Base-by-base conservation (phyloP, 2,797 vertebrate genomes). In the Pitangus sulphuratus region DNA sequence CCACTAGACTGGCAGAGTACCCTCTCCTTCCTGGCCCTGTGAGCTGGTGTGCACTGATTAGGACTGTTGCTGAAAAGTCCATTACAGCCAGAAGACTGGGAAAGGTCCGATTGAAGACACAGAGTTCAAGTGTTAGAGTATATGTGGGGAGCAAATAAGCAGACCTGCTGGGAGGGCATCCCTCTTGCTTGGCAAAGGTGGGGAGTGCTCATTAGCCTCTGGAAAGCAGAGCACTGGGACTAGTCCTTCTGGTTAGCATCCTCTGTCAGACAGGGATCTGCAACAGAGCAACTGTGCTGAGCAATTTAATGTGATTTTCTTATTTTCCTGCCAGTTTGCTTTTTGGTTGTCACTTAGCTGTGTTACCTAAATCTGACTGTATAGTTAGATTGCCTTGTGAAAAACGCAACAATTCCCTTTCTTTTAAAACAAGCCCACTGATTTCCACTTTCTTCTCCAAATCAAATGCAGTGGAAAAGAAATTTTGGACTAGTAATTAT, bases 131-230 rank as follows among this genome's bases (percentile, higher is more conserved):
- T 30, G 11, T 50, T 37, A 14, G 13, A 39, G 8, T 13, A 7
- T 6, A 8, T 0, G 9, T 1, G 28, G 28, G 51, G 31, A 83
- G 6, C 0, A 1, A 37, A 11, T 1, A 37, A 24, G 22, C 26
- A 42, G 25, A 24, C 35, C 30, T 53, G 17, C 33, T 69, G 66
- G 39, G 37, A 51, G 26, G 26, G 21, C 12, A 12, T 40, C 3
- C 16, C 8, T 15, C 0, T 1, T 0, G 1, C 33, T 37, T 42
- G 37, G 30, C 17, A 42, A 47, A 54, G 8, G 15, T 10, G n/a
- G 16, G 11, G 19, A 37, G 37, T 66, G 15, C 35, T 87, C 12
- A 21, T 15, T 31, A 19, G 39, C 9, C 24, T 51, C 47, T 70
- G 31, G 16, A 9, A 37, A 79, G 22, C 15, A 37, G 31, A 22